Percentiles rank a stretch among this genome's conserved stretches.
These are phyloP conservation scores for Nemopilema nomurai DNA, from an alignment of 30 jellyfish, hydroid and myxozoan genomes.

Conservation along the genomic window DNA sequence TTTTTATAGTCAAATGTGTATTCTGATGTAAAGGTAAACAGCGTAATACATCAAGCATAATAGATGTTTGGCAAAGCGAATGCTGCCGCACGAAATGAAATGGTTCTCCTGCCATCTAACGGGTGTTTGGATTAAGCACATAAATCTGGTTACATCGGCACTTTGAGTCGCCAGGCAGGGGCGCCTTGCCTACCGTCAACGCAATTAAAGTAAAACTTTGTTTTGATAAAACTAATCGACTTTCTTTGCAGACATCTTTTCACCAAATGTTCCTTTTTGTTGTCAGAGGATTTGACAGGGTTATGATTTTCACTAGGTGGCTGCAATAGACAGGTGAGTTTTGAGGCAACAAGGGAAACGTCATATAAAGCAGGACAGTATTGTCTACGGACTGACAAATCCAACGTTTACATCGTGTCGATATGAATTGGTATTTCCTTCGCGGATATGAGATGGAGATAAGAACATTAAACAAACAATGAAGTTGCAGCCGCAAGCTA, in stretches of 20 bases:
- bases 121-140: neutral
- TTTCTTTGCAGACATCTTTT: neutral
- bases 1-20: neutral
- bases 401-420: neutral
- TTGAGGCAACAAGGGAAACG: neutral
- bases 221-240: neutral
- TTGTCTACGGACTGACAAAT: neutral
- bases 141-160: neutral
- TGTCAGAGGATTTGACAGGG: neutral
- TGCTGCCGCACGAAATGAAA: neutral
- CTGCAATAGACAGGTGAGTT: neutral
- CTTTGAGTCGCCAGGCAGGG: neutral
- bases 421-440: neutral
- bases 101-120: neutral
- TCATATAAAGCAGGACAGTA: neutral
- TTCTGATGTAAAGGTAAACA: neutral
- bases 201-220: neutral
- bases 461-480: neutral
- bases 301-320: neutral
- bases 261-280: neutral
- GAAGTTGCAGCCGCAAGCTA: neutral
- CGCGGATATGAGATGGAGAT: neutral
- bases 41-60: neutral
- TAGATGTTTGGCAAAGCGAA: neutral
- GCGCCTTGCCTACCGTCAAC: neutral